Conservation (phyloP, 2,113 vertebrate species). For the Pardalotus punctatus region DNA sequence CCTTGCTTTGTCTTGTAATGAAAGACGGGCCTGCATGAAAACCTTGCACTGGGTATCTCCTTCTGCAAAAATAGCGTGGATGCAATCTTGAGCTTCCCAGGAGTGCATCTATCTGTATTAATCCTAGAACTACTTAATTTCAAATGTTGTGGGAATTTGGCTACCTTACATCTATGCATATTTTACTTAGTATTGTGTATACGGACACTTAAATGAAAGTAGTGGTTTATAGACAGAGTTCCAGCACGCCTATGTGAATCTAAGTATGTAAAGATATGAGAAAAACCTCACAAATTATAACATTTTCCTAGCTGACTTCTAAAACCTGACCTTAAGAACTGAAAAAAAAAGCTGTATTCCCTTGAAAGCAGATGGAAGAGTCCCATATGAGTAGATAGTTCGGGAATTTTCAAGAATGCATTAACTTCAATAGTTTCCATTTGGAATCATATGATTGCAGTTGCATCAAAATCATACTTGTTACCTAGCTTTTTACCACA, state of each 20-base stretch:
- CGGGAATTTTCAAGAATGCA: neutral
- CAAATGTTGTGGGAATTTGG: neutral
- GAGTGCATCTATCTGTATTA: neutral
- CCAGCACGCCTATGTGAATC: neutral
- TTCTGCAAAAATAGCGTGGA: neutral
- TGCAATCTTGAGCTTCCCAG: neutral
- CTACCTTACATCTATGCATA: neutral
- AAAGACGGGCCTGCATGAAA: neutral
- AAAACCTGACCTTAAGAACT: neutral
- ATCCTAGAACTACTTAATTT: neutral
- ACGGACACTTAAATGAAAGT: neutral
- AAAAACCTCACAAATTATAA: neutral
- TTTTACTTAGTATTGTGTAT: neutral
- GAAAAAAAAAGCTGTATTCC: neutral
- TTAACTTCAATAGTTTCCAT: neutral
- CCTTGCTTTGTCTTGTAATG: conserved; percentile 29
- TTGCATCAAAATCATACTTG: neutral
- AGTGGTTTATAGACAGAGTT: neutral
- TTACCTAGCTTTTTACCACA: neutral
- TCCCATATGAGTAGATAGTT: neutral
- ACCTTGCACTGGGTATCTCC: neutral
- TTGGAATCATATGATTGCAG: neutral
- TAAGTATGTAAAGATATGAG: neutral
- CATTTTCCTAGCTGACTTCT: neutral
- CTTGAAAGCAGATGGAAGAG: neutral